Conservation (phyloP, 2,113 vertebrate species). For the Mandrillus leucophaeus region DNA sequence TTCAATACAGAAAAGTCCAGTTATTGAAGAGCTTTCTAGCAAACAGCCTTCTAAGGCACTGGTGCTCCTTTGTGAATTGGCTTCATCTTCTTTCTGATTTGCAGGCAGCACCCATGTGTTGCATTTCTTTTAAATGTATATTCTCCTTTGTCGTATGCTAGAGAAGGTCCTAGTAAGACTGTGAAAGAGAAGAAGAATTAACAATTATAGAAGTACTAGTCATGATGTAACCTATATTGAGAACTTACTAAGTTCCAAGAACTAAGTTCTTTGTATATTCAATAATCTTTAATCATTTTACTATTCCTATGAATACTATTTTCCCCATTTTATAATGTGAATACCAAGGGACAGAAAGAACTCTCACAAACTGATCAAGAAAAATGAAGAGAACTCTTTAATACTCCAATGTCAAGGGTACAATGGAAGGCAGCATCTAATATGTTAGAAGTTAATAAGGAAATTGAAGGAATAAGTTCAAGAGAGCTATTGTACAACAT, state of each 20-base stretch:
- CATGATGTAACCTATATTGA: neutral
- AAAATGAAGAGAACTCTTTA: neutral
- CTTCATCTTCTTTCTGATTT: neutral
- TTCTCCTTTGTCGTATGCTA: neutral
- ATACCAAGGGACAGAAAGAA: neutral
- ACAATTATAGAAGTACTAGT: neutral
- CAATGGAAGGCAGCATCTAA: neutral
- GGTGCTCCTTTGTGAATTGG: neutral
- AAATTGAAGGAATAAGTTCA: neutral
- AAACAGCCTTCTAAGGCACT: neutral
- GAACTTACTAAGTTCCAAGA: neutral
- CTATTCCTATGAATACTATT: neutral
- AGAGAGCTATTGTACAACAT: neutral
- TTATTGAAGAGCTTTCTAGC: neutral
- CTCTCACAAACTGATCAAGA: neutral
- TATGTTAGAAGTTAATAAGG: neutral
- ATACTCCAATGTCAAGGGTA: rapidly evolving
- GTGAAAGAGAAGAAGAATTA: neutral
- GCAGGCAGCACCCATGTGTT: neutral
- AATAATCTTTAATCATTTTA: neutral
- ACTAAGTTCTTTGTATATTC: neutral
- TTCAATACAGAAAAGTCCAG: neutral
- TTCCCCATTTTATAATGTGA: neutral
- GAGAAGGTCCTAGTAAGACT: neutral
- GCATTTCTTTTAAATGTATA: neutral